These are phyloP conservation scores for Coregonus sp. DNA, from an alignment of 2,797 vertebrate genomes.

Conservation along the genomic window DNA sequence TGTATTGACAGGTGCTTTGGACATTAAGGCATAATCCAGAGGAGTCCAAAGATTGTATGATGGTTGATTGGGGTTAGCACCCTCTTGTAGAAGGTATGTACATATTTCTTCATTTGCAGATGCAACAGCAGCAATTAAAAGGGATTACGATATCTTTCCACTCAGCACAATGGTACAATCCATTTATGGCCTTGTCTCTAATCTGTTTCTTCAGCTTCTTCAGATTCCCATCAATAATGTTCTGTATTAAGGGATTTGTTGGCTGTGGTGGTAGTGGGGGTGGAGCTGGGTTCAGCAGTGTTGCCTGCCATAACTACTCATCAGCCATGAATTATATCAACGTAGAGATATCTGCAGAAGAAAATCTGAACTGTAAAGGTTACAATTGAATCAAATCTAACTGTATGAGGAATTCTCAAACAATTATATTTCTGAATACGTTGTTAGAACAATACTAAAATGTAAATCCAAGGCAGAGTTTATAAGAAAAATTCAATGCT, in stretches of 20 bases:
- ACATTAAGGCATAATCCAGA: constrained; percentile 46
- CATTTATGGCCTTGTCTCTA: constrained; percentile 22
- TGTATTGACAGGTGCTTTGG: constrained; percentile 25
- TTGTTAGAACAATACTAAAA: too few species aligned
- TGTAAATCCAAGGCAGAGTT: too few species aligned
- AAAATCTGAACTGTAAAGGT: too few species aligned
- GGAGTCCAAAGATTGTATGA: fast-evolving
- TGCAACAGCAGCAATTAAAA: constrained; percentile 51
- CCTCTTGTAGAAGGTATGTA: constrained; percentile 14
- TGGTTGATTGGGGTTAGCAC: constrained; percentile 21
- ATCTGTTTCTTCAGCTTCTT: constrained; percentile 21
- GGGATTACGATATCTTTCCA: constrained; percentile 47
- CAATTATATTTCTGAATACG: too few species aligned
- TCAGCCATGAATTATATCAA: too few species aligned
- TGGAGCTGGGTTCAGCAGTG: too few species aligned
- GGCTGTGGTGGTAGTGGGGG: too few species aligned
- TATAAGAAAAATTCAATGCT: too few species aligned
- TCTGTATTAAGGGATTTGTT: constrained; percentile 34
- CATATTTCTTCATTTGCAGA: constrained; percentile 33
- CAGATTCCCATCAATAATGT: constrained; percentile 6
- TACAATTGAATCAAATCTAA: too few species aligned
- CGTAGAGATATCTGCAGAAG: too few species aligned
- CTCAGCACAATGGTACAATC: constrained; percentile 25
- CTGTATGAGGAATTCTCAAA: too few species aligned
- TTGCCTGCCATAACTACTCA: too few species aligned